Percentiles rank a stretch among this genome's conserved stretches.
These are phyloP conservation scores for Hemitrygon akajei DNA, from an alignment of 2,797 vertebrate species.

Conservation along the genomic window DNA sequence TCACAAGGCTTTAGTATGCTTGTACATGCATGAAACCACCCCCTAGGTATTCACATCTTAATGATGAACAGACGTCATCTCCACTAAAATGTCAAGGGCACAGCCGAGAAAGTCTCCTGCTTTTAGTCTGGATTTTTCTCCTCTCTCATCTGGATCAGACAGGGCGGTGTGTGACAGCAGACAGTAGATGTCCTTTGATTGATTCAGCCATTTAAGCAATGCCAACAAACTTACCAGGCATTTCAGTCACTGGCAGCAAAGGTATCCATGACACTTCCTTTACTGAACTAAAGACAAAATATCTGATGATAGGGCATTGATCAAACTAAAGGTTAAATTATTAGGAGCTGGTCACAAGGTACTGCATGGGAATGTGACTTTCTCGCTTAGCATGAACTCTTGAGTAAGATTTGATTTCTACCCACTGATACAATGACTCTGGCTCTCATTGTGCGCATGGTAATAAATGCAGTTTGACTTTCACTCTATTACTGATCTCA, in stretches of 20 bases:
- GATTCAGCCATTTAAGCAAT: neutral
- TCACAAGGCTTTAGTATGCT: neutral
- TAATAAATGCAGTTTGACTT: neutral
- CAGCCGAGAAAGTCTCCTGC: neutral
- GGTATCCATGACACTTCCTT: neutral
- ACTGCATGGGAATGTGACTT: neutral
- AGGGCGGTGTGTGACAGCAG: neutral
- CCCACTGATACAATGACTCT: neutral
- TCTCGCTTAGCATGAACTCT: neutral
- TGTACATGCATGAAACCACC: neutral
- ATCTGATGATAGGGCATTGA: neutral
- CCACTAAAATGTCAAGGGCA: constrained; percentile 25
- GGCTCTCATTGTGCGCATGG: neutral
- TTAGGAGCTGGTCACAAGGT: no score
- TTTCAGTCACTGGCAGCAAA: neutral
- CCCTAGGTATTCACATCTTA: neutral
- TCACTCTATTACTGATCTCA: neutral
- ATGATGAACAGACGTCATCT: neutral
- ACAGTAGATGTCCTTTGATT: neutral
- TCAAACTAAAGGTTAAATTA: no score
- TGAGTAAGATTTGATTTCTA: neutral
- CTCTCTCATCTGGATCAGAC: neutral
- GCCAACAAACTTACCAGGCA: neutral
- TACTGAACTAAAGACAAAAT: neutral
- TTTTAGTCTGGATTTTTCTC: neutral